Evolutionary conservation across 2,113 vertebrate genomes (phyloP).

Genomic region (Reinhardtius hippoglossoides): DNA sequence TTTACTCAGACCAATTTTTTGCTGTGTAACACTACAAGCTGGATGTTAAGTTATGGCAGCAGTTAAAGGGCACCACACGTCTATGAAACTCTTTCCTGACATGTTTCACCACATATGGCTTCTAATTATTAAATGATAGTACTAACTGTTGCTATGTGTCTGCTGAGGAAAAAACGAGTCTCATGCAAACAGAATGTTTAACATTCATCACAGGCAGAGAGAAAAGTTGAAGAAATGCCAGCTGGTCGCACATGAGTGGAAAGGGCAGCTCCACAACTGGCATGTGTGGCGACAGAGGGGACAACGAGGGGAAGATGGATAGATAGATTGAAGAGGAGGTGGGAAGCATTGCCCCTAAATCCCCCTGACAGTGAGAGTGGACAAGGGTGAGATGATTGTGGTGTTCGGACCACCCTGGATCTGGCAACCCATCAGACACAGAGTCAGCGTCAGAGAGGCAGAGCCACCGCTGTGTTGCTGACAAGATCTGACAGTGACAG

Average conservation of each 20-base stretch:
- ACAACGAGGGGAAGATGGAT: not conserved
- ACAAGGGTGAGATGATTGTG: constrained; percentile 12
- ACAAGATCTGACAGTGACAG: constrained; percentile 37
- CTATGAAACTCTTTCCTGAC: not conserved
- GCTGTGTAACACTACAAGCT: not conserved
- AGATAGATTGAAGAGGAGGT: constrained; percentile 9
- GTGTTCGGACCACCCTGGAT: constrained; percentile 54
- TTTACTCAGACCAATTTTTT: too few species aligned
- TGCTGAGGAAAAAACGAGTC: not conserved
- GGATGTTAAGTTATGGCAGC: not conserved
- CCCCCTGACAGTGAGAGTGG: constrained; percentile 23
- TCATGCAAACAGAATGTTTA: not conserved
- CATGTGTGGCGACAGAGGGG: constrained; percentile 8
- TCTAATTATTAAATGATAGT: not conserved
- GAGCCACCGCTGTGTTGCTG: not conserved
- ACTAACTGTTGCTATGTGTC: not conserved
- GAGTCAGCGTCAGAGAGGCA: constrained; percentile 1
- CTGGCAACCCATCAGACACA: constrained; percentile 38
- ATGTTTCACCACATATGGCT: not conserved
- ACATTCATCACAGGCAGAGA: constrained; percentile 7
- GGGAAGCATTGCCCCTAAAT: constrained; percentile 32
- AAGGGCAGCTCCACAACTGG: not conserved
- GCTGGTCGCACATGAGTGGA: not conserved
- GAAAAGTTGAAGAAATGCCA: constrained; percentile 5
- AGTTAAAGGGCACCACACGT: not conserved